Conservation (phyloP, 1,140 invertebrate species). For the Drosophila tropicalis region DNA sequence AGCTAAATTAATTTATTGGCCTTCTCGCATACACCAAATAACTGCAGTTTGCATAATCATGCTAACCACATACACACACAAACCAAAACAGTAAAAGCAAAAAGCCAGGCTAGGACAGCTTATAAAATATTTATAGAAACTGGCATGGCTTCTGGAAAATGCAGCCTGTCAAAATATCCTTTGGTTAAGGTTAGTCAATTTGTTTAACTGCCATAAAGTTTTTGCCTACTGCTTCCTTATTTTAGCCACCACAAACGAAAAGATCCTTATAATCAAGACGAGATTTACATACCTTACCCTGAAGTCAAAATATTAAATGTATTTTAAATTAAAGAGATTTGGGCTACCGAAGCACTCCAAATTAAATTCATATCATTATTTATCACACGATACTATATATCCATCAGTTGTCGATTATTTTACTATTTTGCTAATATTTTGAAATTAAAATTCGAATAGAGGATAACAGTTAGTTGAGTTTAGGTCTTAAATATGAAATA, state of each 20-base stretch:
- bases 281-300: conserved; percentile 3
- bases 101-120: conserved; percentile 37
- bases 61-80: conserved; percentile 31
- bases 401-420: too few relatives aligned
- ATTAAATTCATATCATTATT: too few relatives aligned
- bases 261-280: not conserved
- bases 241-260: not conserved
- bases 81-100: not conserved
- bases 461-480: too few relatives aligned
- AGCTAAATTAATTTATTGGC: conserved; percentile 81
- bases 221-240: not conserved
- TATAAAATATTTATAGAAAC: conserved; percentile 79
- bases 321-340: not conserved
- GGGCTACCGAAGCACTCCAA: too few relatives aligned
- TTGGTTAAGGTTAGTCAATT: conserved; percentile 41
- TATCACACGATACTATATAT: too few relatives aligned
- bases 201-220: conserved; percentile 39
- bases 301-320: not conserved
- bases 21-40: conserved; percentile 71
- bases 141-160: conserved; percentile 52
- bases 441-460: too few relatives aligned
- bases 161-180: conserved; percentile 24
- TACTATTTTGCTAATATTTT: too few relatives aligned
- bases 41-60: conserved; percentile 80
- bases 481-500: too few relatives aligned